phyloP scores from a whole-genome alignment of 2,113 vertebrate genomes.

The Felis catus region F.catus_Fca126_mat1.0 CM031413.1:151948001-151948500 shows the following conservation, averaged over 20 bases:
- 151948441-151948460: too few species aligned
- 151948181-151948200: not conserved
- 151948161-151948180: not conserved
- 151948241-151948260: not conserved
- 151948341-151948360: too few species aligned
- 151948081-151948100: not conserved
- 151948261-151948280: not conserved
- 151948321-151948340: not conserved
- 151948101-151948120: not conserved
- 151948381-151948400: too few species aligned
- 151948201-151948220: not conserved
- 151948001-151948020: not conserved
- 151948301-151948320: not conserved
- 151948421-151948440: too few species aligned
- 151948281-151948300: not conserved
- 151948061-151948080: not conserved
- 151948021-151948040: not conserved
- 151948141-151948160: not conserved
- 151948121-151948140: not conserved
- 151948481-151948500: too few species aligned
- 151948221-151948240: not conserved
- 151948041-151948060: not conserved
- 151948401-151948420: too few species aligned
- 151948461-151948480: too few species aligned
- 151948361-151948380: too few species aligned